phyloP scores from a whole-genome alignment of 2,113 vertebrate genomes.

The Tupaia tana region DNA sequence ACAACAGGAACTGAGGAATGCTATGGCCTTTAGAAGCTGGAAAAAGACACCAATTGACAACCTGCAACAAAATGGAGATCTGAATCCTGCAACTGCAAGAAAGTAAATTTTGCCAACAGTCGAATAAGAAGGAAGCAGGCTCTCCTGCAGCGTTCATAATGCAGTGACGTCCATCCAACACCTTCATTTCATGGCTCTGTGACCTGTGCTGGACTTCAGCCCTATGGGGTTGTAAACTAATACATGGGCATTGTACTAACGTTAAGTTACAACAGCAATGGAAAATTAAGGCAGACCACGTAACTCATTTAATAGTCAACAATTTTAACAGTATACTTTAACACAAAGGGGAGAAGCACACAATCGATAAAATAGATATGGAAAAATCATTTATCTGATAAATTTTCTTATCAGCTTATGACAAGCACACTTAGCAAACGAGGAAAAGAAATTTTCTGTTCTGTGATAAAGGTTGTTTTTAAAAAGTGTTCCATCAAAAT shows the following conservation, averaged over 20 bases:
- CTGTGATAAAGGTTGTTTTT: not conserved
- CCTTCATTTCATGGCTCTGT: not conserved
- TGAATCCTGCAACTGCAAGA: not conserved
- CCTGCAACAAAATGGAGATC: not conserved
- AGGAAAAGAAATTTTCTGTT: not conserved
- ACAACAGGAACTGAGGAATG: not conserved
- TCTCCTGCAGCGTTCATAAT: not conserved
- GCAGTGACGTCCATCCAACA: not conserved
- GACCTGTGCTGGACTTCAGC: not conserved
- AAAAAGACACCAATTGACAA: not conserved
- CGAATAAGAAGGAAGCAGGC: not conserved
- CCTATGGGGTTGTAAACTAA: not conserved
- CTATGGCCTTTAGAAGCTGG: not conserved
- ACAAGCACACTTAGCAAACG: not conserved
- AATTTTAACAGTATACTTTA: not conserved
- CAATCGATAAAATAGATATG: not conserved
- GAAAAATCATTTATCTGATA: not conserved
- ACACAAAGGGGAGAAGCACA: not conserved
- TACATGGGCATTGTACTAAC: not conserved
- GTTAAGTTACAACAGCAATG: not conserved
- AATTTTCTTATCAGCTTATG: not conserved
- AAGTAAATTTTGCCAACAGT: not conserved
- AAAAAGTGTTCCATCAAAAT: not conserved
- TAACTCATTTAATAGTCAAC: conserved; percentile 1
- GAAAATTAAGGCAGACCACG: not conserved